Evolutionary conservation across 2,888 invertebrate species (phyloP).

Genomic region (Caradrina clavipalpis): DNA sequence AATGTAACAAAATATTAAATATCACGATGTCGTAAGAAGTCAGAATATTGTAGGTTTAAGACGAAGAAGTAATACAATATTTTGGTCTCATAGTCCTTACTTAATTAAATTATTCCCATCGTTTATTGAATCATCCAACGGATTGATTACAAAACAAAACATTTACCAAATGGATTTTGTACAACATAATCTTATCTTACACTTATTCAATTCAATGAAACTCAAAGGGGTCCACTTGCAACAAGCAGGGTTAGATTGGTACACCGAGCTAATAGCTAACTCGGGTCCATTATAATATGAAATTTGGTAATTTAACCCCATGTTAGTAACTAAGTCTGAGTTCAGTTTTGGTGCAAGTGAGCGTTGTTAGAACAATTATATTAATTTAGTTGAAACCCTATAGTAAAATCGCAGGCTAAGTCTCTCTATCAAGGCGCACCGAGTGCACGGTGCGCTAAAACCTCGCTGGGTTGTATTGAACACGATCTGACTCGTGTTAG

Average conservation of each 20-base stretch:
- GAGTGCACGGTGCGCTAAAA: slow-evolving; percentile 26
- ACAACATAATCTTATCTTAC: background rate
- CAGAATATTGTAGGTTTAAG: background rate
- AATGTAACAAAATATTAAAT: background rate
- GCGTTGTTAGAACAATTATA: background rate
- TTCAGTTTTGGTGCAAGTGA: too few relatives aligned
- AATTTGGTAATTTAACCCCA: too few relatives aligned
- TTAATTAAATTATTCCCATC: slow-evolving; percentile 16
- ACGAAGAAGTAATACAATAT: background rate
- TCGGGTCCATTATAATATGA: too few relatives aligned
- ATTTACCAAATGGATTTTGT: slow-evolving; percentile 3
- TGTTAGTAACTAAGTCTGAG: background rate
- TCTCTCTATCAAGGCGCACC: slow-evolving; percentile 12
- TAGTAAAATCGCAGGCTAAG: background rate
- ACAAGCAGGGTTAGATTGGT: background rate
- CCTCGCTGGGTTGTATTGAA: slow-evolving; percentile 44
- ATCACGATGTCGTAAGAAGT: background rate
- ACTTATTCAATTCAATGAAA: slow-evolving; percentile 7
- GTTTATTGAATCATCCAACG: slow-evolving; percentile 10
- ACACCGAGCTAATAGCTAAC: too few relatives aligned
- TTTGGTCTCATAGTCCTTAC: background rate
- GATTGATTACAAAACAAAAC: slow-evolving; percentile 16
- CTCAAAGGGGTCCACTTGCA: background rate
- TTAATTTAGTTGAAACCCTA: background rate
- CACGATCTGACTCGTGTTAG: slow-evolving; percentile 41